phyloP scores from a whole-genome alignment of 2,797 vertebrate species.

The Gorsachius magnificus region DNA sequence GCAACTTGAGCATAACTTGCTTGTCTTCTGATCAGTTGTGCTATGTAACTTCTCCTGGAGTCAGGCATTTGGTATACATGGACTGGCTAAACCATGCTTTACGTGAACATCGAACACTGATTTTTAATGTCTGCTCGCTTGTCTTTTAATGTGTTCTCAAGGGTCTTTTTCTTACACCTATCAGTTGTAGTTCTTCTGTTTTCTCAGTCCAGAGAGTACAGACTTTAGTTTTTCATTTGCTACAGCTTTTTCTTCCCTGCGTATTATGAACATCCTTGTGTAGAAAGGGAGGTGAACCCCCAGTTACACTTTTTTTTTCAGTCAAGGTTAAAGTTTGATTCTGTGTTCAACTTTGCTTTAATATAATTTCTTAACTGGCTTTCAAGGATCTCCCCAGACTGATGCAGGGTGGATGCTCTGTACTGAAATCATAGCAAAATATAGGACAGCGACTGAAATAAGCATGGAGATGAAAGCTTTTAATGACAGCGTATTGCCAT shows the following conservation, averaged over 20 bases:
- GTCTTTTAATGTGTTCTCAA: neutral
- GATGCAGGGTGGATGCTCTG: neutral
- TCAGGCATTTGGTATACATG: neutral
- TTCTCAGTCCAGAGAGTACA: neutral
- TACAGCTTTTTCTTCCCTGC: neutral
- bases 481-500: neutral
- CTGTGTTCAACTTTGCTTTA: neutral
- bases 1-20: neutral
- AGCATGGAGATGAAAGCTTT: neutral
- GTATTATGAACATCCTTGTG: neutral
- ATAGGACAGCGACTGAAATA: neutral
- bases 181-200: neutral
- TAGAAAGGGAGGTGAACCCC: neutral
- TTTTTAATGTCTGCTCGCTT: neutral
- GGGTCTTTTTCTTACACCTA: neutral
- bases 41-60: neutral
- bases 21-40: neutral
- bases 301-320: neutral
- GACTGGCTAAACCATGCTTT: neutral
- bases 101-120: neutral
- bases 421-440: neutral
- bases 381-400: neutral
- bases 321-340: neutral
- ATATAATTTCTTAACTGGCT: neutral
- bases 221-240: neutral